Base-by-base conservation (phyloP, 1,140 invertebrate species). In the Ostrea edulis region DNA sequence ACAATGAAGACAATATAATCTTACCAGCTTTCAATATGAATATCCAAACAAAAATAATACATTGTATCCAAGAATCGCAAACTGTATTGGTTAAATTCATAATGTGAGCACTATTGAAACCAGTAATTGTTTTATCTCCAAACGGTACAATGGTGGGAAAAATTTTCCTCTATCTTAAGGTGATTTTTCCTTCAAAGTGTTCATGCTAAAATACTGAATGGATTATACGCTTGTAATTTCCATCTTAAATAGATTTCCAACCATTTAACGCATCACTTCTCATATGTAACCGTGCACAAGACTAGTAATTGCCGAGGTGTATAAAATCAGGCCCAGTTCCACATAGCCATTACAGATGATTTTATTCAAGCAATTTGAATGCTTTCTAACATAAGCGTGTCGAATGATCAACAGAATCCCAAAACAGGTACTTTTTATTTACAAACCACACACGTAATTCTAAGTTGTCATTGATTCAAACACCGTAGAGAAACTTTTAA, bases 181-280 rank as follows among this genome's bases (percentile, higher is more conserved):
- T 58, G 55, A 12, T 58, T 58, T 55, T 58, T 58, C 35, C 55
- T 58, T 58, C 55, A 25, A 22, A 25, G 22, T 29, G n/a, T 71
- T 71, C 65, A 71, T 71, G 65, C 65, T 71, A 25, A 8, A 12
- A 29, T 71, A 29, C 11, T 20, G 22, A 71, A 71, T 71, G 65
- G 25, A 22, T 71, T 71, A 29, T 29, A 71, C 65, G 65, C 20
- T 71, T 22, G 22, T 71, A 71, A 71, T 71, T 71, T 71, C 65
- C 65, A 71, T 71, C 65, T 71, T 71, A 71, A 71, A 71, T 71
- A 71, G 65, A 71, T 71, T 25, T 71, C 65, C 25, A 12, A 22
- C 65, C 65, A 71, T 71, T 71, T 71, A 71, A 71, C 65, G 65
- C 65, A 71, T 71, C 65, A 71, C 65, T 71, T 71, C n/a, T 71